Base-by-base conservation (phyloP, 2,797 vertebrate species). In the Anomalospiza imberbis region DNA sequence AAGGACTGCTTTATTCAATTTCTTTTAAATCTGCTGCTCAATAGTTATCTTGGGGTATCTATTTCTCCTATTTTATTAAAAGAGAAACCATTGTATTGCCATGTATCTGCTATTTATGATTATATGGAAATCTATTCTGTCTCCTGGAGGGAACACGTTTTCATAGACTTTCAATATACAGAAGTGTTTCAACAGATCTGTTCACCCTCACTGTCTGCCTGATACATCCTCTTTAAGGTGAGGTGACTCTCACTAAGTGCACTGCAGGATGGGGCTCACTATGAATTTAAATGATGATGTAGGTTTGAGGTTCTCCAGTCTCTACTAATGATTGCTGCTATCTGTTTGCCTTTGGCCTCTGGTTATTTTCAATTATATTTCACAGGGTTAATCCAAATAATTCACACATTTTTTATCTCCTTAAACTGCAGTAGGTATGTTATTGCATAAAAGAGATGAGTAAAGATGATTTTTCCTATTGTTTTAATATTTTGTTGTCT, bases 61-160 rank as follows among this genome's bases (percentile, higher is more conserved):
- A 13, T 65, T 80, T 90, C 55, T 91, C 7, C 57, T 77, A 0
- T 67, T 88, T 67, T 38, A 29, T 63, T 78, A 72, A 90, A 65
- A 47, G 32, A 19, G 38, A 74, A 88, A 34, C 32, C 2, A 1
- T 31, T 57, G 14, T 57, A 38, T 65, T 0, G 0, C n/a, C 31
- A 13, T 12, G 7, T 73, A 13, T 66, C n/a, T 84, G 54, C 55
- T 89, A 17, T 51, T 86, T 17, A 2, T 57, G 50, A 34, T 76
- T 54, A 19, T 62, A 12, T 44, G 47, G 74, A 75, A 85, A 82
- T 53, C 54, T 48, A 0, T 74, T 40, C 2, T 47, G 18, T 62
- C 17, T 70, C n/a, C 31, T 68, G 44, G 29, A 67, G 48, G 17
- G 48, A 85, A 36, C 2, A 4, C 3, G 2, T 36, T 67, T 88